Conservation (phyloP, 2,888 invertebrate genomes). For the Orchesellides sinensis region DNA sequence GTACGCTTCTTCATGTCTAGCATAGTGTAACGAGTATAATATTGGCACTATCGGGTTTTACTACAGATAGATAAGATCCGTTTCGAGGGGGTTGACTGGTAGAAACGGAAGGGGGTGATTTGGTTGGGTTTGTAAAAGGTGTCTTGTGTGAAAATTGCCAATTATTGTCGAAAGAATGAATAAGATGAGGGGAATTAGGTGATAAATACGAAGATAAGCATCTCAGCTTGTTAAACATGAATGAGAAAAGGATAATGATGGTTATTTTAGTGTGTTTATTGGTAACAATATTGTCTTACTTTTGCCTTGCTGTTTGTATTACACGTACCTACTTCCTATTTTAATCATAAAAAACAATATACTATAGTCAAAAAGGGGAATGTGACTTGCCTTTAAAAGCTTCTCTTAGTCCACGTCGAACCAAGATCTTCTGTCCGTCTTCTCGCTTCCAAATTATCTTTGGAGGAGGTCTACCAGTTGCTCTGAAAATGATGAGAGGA, state of each 20-base stretch:
- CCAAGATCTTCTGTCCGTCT: conserved; percentile 79
- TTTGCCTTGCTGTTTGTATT: neutral
- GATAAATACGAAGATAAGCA: conserved; percentile 43
- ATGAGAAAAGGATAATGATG: neutral
- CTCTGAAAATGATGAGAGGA: conserved; percentile 19
- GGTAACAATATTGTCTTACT: neutral
- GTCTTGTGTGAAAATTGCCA: conserved; percentile 26
- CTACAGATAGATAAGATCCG: no score
- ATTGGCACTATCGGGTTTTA: neutral
- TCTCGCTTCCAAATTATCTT: conserved; percentile 79
- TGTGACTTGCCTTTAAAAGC: conserved; percentile 77
- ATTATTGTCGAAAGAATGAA: conserved; percentile 39
- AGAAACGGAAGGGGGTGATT: neutral
- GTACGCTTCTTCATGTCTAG: neutral
- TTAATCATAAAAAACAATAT: no score
- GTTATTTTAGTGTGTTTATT: neutral
- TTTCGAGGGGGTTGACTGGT: neutral
- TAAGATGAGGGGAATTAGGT: conserved; percentile 46
- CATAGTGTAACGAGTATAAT: neutral
- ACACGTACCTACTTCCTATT: no score
- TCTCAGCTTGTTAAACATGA: neutral
- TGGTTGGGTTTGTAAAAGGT: neutral
- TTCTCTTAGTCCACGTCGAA: conserved; percentile 77
- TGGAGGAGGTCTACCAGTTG: conserved; percentile 61
- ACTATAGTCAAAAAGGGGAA: no score